phyloP scores from a whole-genome alignment of 2,888 invertebrate species.

The Nemurella pictetii region DNA sequence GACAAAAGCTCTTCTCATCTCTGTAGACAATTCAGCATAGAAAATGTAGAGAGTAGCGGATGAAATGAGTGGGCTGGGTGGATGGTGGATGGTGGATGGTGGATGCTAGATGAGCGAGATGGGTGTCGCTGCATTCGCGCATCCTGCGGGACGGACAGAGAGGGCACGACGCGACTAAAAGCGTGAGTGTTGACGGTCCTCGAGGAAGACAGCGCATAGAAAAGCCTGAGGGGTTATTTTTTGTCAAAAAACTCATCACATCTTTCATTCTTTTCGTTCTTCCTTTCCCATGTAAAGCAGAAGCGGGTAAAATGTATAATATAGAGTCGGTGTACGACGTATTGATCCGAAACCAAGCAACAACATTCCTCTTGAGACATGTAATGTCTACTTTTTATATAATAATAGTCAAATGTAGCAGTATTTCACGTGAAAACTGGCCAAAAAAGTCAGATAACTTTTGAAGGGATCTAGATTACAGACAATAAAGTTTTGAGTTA shows the following conservation, averaged over 20 bases:
- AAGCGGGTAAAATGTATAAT: constrained; percentile 12
- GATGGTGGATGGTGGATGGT: not conserved
- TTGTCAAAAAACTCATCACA: constrained; percentile 31
- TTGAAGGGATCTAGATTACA: not conserved
- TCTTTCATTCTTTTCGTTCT: constrained; percentile 29
- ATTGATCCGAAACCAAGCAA: constrained; percentile 22
- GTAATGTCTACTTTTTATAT: constrained; percentile 14
- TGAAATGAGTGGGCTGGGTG: constrained; percentile 7
- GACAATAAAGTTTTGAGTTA: not conserved
- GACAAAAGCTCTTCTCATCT: constrained; percentile 28
- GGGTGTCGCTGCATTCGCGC: not conserved
- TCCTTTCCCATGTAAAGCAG: constrained; percentile 11
- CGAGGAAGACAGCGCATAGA: constrained; percentile 20
- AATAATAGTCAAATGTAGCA: not conserved
- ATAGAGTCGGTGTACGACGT: not conserved
- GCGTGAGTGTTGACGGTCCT: constrained; percentile 19
- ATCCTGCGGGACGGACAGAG: not conserved
- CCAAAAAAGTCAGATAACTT: not conserved
- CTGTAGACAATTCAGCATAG: constrained; percentile 19
- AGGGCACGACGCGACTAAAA: not conserved
- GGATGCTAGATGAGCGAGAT: not conserved
- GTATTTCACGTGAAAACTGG: not conserved
- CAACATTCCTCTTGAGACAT: constrained; percentile 6
- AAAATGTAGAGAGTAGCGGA: constrained; percentile 16
- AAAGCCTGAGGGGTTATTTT: constrained; percentile 26